These are phyloP conservation scores for Sebastes iracundus DNA, from an alignment of 2,797 vertebrate species.

Conservation along the genomic window DNA sequence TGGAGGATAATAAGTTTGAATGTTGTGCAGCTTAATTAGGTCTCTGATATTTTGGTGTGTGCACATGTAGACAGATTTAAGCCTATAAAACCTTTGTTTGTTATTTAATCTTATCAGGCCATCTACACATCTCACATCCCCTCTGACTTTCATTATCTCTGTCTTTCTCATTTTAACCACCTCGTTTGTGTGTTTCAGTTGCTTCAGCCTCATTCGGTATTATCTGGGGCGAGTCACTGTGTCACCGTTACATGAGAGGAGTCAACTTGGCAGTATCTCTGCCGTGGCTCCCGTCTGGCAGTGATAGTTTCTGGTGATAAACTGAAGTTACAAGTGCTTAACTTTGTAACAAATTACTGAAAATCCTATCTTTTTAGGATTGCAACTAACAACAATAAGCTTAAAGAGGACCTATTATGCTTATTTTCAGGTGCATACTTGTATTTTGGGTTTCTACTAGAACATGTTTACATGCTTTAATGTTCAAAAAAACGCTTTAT, in stretches of 20 bases:
- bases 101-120: slow-evolving; percentile 67
- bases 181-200: neutral
- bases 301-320: neutral
- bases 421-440: too few relatives aligned
- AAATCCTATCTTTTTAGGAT: neutral
- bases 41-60: slow-evolving; percentile 71
- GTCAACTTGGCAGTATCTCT: slow-evolving; percentile 8
- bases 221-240: slow-evolving; percentile 17
- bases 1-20: slow-evolving; percentile 76
- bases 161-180: neutral
- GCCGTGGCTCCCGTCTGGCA: neutral
- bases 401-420: too few relatives aligned
- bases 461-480: too few relatives aligned
- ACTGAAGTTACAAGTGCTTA: neutral
- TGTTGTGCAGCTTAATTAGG: slow-evolving; percentile 75
- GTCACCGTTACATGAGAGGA: slow-evolving; percentile 14
- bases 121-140: slow-evolving; percentile 40
- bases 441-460: too few relatives aligned
- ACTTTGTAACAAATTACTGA: neutral
- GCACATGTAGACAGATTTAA: slow-evolving; percentile 46
- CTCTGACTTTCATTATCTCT: slow-evolving; percentile 5
- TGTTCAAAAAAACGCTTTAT: too few relatives aligned
- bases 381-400: too few relatives aligned
- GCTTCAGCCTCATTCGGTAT: neutral
- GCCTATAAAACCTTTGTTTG: slow-evolving; percentile 44